A percentile compares a stretch with the other conserved stretches of the same genome.
Evolutionary conservation across 2,797 vertebrate genomes (phyloP).

Genomic region (Scleropages formosus): DNA sequence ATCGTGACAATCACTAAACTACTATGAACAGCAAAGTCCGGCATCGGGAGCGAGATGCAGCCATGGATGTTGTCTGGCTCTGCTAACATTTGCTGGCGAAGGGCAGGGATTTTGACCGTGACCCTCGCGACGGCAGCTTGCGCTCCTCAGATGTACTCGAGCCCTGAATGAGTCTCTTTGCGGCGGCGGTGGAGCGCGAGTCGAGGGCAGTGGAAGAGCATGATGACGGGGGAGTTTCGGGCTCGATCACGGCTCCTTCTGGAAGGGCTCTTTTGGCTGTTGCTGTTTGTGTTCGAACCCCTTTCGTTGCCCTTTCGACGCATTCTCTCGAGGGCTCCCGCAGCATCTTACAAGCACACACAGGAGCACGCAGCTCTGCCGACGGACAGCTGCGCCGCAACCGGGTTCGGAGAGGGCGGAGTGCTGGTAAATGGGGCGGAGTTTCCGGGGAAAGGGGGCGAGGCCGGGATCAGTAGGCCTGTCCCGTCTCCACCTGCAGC

Average conservation of each 20-base stretch:
- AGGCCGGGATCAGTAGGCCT: constrained; percentile 78
- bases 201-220: constrained; percentile 25
- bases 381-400: neutral
- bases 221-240: constrained; percentile 22
- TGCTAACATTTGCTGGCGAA: constrained; percentile 38
- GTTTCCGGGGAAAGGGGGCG: constrained; percentile 2
- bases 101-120: constrained; percentile 36
- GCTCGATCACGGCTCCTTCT: constrained; percentile 38
- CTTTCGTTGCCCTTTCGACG: constrained; percentile 22
- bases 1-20: constrained; percentile 51
- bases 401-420: constrained; percentile 12
- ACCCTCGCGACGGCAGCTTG: constrained; percentile 37
- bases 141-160: constrained; percentile 38
- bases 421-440: neutral
- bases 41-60: constrained; percentile 38
- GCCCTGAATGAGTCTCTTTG: constrained; percentile 47
- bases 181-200: constrained; percentile 22
- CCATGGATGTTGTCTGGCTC: constrained; percentile 33
- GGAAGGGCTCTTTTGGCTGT: constrained; percentile 43
- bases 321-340: constrained; percentile 10
- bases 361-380: neutral
- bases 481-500: constrained; percentile 93
- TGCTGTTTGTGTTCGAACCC: neutral
- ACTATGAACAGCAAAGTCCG: constrained; percentile 49
- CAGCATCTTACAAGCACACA: neutral